These are phyloP conservation scores for Dicroscelio sp. DNA, from an alignment of 2,888 invertebrate genomes.

Conservation along the genomic window DNA sequence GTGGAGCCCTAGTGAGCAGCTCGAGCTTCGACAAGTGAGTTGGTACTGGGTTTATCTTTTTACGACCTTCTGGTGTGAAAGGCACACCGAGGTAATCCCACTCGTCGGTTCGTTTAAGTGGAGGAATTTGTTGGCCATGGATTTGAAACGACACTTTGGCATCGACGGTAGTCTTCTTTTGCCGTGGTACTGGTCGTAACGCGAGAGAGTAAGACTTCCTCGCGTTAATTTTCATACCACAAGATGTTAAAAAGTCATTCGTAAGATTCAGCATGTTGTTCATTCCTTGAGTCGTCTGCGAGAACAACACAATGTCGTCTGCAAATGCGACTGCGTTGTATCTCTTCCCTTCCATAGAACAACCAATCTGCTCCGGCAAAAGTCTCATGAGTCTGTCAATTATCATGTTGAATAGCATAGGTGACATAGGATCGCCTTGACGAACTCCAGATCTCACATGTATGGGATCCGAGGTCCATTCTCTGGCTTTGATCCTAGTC, in stretches of 20 bases:
- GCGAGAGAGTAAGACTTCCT: slow-evolving; percentile 80
- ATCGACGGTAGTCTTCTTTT: slow-evolving; percentile 73
- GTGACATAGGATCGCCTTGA: slow-evolving; percentile 80
- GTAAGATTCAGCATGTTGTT: slow-evolving; percentile 84
- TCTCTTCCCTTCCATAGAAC: too few relatives aligned
- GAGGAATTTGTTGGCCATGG: neutral
- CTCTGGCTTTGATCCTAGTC: slow-evolving; percentile 89
- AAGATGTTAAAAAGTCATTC: slow-evolving; percentile 59
- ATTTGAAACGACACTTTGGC: neutral
- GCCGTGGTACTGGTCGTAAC: slow-evolving; percentile 32
- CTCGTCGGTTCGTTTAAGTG: slow-evolving; percentile 33
- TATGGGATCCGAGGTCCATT: slow-evolving; percentile 24
- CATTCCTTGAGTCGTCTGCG: slow-evolving; percentile 81
- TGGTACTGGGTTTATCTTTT: neutral
- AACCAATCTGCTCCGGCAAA: slow-evolving; percentile 76
- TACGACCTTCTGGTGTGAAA: slow-evolving; percentile 56
- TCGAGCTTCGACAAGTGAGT: neutral
- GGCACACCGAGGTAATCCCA: slow-evolving; percentile 53
- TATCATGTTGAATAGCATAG: slow-evolving; percentile 73
- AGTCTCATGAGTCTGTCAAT: slow-evolving; percentile 55
- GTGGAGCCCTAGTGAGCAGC: neutral
- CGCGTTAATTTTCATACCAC: slow-evolving; percentile 84
- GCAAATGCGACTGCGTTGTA: too few relatives aligned
- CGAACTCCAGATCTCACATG: slow-evolving; percentile 89
- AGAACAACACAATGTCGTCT: slow-evolving; percentile 69